phyloP scores from a whole-genome alignment of 2,797 vertebrate species.

The Amazona finschi region DNA sequence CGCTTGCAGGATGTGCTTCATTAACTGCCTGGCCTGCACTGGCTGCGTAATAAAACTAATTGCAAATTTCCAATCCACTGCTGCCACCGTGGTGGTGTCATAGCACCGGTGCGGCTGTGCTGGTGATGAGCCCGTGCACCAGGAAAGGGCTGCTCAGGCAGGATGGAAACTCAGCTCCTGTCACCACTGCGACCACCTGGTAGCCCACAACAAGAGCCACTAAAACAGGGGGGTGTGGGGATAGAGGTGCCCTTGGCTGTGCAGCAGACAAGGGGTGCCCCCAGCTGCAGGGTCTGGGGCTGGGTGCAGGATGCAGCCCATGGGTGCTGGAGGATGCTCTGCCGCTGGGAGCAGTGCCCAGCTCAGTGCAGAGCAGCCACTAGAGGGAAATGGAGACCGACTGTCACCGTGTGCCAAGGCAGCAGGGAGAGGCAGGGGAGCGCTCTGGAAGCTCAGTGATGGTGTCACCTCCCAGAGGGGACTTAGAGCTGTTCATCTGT shows the following conservation, averaged over 20 bases:
- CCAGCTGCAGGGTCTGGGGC: accelerated
- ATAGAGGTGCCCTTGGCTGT: accelerated
- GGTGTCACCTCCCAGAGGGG: accelerated
- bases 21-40: conserved; percentile 17
- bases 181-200: accelerated
- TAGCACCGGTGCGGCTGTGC: accelerated
- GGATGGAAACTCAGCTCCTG: background rate
- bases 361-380: conserved; percentile 31
- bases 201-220: background rate
- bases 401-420: background rate
- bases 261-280: accelerated
- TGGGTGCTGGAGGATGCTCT: background rate
- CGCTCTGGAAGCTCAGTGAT: background rate
- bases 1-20: conserved; percentile 12
- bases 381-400: conserved; percentile 66
- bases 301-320: background rate
- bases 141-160: background rate
- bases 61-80: conserved; percentile 29
- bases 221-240: accelerated
- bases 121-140: accelerated
- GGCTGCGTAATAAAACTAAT: conserved; percentile 45
- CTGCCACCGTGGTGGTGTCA: background rate
- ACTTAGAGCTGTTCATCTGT: background rate
- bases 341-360: background rate
- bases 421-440: background rate